These are phyloP conservation scores for Gymnocheta viridis DNA, from an alignment of 2,888 invertebrate species.

Conservation along the genomic window DNA sequence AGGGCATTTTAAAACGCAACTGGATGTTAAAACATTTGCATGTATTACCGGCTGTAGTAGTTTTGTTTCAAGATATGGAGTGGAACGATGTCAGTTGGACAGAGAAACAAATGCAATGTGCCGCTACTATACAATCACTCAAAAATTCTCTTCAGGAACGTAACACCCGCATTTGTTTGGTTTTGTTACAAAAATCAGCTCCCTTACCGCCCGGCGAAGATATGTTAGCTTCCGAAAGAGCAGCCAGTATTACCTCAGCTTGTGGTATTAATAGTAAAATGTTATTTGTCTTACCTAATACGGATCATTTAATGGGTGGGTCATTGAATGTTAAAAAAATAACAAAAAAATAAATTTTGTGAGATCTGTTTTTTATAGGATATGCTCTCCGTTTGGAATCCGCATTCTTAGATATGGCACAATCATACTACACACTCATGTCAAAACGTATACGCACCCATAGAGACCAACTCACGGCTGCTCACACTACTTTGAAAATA, in stretches of 20 bases:
- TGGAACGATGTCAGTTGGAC: constrained; percentile 98
- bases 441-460: constrained; percentile 93
- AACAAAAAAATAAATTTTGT: neutral
- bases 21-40: constrained; percentile 97
- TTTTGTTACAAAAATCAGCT: constrained; percentile 93
- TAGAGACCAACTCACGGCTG: constrained; percentile 93
- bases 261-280: constrained; percentile 96
- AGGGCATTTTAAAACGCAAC: constrained; percentile 95
- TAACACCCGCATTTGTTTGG: constrained; percentile 90
- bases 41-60: constrained; percentile 94
- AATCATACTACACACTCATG: constrained; percentile 95
- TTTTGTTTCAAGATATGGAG: constrained; percentile 97
- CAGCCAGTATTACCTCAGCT: constrained; percentile 93
- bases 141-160: constrained; percentile 83
- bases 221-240: constrained; percentile 93
- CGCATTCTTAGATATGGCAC: constrained; percentile 96
- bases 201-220: constrained; percentile 91
- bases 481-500: constrained; percentile 95
- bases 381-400: constrained; percentile 92
- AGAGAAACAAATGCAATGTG: constrained; percentile 96
- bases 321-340: neutral
- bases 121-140: constrained; percentile 92
- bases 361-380: constrained; percentile 74
- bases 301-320: constrained; percentile 89
- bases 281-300: constrained; percentile 94